These are phyloP conservation scores for Calcarius lapponicus DNA, from an alignment of 2,797 vertebrate genomes.

Conservation along the genomic window DNA sequence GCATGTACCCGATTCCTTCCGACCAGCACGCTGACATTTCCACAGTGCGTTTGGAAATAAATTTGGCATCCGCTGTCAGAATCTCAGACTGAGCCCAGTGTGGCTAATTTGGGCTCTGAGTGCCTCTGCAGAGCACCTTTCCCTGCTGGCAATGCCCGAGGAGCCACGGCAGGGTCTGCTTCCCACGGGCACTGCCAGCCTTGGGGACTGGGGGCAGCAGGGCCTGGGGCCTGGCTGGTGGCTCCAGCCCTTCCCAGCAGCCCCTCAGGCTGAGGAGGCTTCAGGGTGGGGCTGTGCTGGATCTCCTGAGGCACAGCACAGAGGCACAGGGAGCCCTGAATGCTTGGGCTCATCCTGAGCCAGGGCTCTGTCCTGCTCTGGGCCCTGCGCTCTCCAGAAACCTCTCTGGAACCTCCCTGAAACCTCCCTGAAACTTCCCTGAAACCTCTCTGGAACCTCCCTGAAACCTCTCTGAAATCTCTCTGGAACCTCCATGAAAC, in stretches of 20 bases:
- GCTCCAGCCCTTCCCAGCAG: neutral
- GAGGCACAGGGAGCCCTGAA: neutral
- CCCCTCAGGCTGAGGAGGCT: neutral
- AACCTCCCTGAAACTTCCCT: neutral
- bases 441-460: neutral
- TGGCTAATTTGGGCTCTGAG: neutral
- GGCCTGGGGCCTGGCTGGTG: neutral
- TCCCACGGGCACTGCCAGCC: accelerated
- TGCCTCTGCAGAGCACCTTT: slow-evolving; percentile 31
- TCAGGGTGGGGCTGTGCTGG: neutral
- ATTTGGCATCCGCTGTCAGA: slow-evolving; percentile 72
- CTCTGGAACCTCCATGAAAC: neutral
- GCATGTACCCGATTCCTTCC: slow-evolving; percentile 72
- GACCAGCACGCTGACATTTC: slow-evolving; percentile 78
- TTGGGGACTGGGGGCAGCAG: neutral
- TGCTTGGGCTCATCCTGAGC: neutral
- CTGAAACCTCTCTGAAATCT: neutral
- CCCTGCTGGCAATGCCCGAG: neutral
- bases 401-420: neutral
- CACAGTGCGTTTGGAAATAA: slow-evolving; percentile 77
- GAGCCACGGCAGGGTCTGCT: neutral
- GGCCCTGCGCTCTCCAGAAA: neutral
- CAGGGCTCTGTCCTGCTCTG: neutral
- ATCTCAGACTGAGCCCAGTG: slow-evolving; percentile 59
- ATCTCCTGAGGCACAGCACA: accelerated